phyloP scores from a whole-genome alignment of 2,888 invertebrate genomes.

The Stenolophus ochropezus region DNA sequence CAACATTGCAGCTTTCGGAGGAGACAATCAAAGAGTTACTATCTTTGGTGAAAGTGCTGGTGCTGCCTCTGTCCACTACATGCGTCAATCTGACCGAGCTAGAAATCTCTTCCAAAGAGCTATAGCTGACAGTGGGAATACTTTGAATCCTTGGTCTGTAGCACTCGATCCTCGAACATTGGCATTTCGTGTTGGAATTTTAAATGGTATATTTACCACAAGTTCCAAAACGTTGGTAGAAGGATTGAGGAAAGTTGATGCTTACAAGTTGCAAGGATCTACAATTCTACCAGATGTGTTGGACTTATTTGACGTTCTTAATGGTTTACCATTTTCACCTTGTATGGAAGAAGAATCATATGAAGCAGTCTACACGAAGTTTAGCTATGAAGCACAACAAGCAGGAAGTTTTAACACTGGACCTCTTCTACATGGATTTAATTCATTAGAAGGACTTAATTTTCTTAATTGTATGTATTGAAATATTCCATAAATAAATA shows the following conservation, averaged over 20 bases:
- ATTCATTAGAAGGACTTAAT: constrained; percentile 26
- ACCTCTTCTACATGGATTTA: constrained; percentile 46
- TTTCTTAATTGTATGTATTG: neutral
- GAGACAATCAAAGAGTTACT: constrained; percentile 30
- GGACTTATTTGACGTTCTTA: constrained; percentile 32
- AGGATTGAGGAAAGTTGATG: neutral
- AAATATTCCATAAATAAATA: neutral
- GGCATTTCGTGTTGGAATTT: constrained; percentile 13
- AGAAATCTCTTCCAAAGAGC: constrained; percentile 9
- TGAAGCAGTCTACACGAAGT: constrained; percentile 31
- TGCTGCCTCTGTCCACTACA: constrained; percentile 5
- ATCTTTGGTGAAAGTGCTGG: constrained; percentile 43
- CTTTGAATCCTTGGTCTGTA: constrained; percentile 19
- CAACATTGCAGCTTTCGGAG: constrained; percentile 39
- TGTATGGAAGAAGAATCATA: neutral
- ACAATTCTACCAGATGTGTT: constrained; percentile 2
- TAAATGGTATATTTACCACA: constrained; percentile 5
- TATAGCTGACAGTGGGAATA: constrained; percentile 12
- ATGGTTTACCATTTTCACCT: constrained; percentile 46
- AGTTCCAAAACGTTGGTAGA: constrained; percentile 3
- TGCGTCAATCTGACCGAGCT: neutral
- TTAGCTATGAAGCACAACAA: constrained; percentile 4
- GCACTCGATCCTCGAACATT: neutral
- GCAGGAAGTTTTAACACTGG: neutral
- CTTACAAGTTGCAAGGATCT: neutral